Conservation (phyloP, 1,140 invertebrate genomes). For the Drosophila sp. region DNA sequence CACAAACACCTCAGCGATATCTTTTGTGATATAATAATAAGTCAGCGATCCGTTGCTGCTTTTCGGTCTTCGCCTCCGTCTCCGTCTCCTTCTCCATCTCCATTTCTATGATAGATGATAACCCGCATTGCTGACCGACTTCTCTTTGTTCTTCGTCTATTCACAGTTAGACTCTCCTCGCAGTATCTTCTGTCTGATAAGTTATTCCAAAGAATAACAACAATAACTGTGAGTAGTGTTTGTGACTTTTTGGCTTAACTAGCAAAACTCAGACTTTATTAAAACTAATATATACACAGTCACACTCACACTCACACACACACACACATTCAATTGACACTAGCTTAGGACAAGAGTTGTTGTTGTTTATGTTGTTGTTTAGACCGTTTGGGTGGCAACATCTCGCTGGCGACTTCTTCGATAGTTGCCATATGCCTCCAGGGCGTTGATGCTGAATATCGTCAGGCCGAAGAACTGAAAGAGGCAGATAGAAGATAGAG, state of each 20-base stretch:
- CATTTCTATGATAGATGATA: slow-evolving; percentile 2
- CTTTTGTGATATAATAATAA: slow-evolving; percentile 12
- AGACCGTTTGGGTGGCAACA: slow-evolving; percentile 64
- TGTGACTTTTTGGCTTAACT: slow-evolving; percentile 46
- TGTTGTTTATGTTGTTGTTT: slow-evolving; percentile 14
- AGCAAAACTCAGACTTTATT: slow-evolving; percentile 41
- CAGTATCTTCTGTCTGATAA: slow-evolving; percentile 4
- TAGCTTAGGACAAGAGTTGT: slow-evolving; percentile 12
- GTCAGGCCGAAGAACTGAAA: slow-evolving; percentile 66
- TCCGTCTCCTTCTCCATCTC: too few species aligned
- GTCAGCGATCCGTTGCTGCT: slow-evolving; percentile 8
- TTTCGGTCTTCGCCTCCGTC: too few species aligned
- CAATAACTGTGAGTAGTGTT: not conserved
- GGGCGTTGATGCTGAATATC: slow-evolving; percentile 58
- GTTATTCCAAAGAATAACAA: not conserved
- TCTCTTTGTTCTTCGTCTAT: not conserved
- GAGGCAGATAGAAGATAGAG: not conserved
- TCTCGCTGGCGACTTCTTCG: slow-evolving; percentile 63
- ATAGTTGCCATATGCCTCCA: slow-evolving; percentile 61
- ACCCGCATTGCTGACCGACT: slow-evolving; percentile 21
- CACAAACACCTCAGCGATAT: slow-evolving; percentile 9
- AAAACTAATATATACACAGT: slow-evolving; percentile 9
- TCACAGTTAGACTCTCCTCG: not conserved
- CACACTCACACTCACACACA: slow-evolving; percentile 9
- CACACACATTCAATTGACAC: slow-evolving; percentile 9